Conservation (phyloP, 2,797 vertebrate species). For the Paguma larvata region DNA sequence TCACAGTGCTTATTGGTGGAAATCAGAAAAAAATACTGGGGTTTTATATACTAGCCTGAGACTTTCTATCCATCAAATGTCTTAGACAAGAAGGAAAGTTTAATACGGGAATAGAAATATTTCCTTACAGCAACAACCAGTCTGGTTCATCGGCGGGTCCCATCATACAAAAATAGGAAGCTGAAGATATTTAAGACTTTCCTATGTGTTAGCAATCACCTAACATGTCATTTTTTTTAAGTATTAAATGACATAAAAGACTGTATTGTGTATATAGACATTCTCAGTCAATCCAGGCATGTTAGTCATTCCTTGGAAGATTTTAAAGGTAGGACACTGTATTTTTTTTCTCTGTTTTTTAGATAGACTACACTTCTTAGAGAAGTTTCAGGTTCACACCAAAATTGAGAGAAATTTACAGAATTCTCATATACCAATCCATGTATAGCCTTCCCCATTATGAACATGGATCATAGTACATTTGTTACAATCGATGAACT, state of each 20-base stretch:
- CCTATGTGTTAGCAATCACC: not conserved
- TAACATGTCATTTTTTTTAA: not conserved
- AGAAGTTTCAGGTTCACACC: not conserved
- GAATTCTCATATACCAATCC: not conserved
- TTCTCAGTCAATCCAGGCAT: not conserved
- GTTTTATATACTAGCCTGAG: not conserved
- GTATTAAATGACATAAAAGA: not conserved
- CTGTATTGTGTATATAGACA: not conserved
- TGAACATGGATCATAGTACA: not conserved
- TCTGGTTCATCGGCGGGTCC: not conserved
- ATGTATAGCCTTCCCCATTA: not conserved
- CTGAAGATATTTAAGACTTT: not conserved
- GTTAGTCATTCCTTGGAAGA: not conserved
- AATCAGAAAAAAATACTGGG: not conserved
- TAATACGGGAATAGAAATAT: not conserved
- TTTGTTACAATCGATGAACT: not conserved
- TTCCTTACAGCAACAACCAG: not conserved
- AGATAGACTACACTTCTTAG: not conserved
- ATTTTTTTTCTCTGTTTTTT: not conserved
- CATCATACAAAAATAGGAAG: not conserved
- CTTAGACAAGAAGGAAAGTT: not conserved
- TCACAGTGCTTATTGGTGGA: not conserved
- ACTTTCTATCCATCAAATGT: not conserved
- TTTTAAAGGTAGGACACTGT: not conserved
- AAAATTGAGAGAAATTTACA: not conserved